Evolutionary conservation across 2,888 invertebrate species (phyloP), one percentile per base, ranked within the genome.

Genomic region (Cerceris ruficornis): DNA sequence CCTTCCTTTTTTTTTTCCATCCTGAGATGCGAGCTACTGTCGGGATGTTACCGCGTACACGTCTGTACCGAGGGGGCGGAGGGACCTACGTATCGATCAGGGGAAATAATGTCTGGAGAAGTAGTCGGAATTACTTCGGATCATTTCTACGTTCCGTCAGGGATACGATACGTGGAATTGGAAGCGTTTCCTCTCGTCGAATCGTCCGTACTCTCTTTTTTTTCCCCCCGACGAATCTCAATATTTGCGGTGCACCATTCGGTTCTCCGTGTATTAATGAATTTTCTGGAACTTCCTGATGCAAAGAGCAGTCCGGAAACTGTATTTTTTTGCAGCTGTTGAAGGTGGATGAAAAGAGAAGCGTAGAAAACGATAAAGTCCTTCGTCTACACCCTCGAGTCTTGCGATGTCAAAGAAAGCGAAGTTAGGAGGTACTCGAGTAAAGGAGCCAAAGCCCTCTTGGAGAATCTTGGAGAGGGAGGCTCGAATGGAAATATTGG

Each of bases 11-110:
- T 64, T 66, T 61, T 69, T 60, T 69, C 71, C 77, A 77, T 74
- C 82, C 77, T 81, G 73, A 81, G 80, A 82, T 69, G 74, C 82
- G 77, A 81, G 84, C 82, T 80, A 77, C 81, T 69, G 84, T 84
- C 84, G 77, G 80, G 66, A 84, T 80, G 84, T 71, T 80, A 75
- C 77, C 80, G 77, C 67, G 82, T 84, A 81, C 83, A 79, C 83
- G 85, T 84, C 81, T 79, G 70, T 78, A 69, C 66, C 75, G 70
- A 50, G 70, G 65, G 74, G 70, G 68, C 65, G 68, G 75, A 68
- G 77, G 81, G 74, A 80, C 74, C 76, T 76, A 66, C 75, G 83
- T 85, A 85, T 85, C 82, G 85, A 85, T 85, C 85, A 85, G 85
- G 52, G 46, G 65, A 46, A 77, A 74, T 80, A 80, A 81, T 76